Conservation (phyloP, 2,113 vertebrate species). For the Corythornis cristatus region DNA sequence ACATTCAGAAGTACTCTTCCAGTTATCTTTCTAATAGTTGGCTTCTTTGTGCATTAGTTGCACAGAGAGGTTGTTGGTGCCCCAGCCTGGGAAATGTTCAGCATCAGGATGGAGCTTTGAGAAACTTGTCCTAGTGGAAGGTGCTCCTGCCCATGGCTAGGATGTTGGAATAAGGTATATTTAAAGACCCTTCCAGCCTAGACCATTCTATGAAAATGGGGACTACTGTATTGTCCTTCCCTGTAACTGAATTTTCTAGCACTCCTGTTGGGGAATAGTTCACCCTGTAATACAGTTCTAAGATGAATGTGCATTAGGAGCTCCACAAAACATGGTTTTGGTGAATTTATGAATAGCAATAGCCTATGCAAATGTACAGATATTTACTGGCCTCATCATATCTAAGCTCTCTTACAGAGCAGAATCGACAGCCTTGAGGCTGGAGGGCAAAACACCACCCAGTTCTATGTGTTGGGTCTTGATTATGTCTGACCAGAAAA, state of each 20-base stretch:
- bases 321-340: rapidly evolving
- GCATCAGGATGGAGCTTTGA: background rate
- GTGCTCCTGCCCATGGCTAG: background rate
- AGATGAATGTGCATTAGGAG: rapidly evolving
- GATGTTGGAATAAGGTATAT: background rate
- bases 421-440: background rate
- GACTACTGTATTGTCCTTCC: background rate
- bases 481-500: background rate
- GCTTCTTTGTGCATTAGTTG: background rate
- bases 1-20: background rate
- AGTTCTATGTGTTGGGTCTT: background rate
- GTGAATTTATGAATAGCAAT: background rate
- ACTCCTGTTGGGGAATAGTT: background rate
- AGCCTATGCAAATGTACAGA: background rate
- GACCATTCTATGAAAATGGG: background rate
- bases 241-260: background rate
- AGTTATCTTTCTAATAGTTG: rapidly evolving
- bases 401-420: background rate
- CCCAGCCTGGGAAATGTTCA: background rate
- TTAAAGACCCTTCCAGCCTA: background rate
- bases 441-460: background rate
- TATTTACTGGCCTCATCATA: background rate
- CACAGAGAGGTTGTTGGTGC: background rate
- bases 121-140: background rate
- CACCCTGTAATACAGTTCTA: rapidly evolving